Percentiles rank a stretch among this genome's conserved stretches.
These are phyloP conservation scores for Thumatha senex DNA, from an alignment of 2,888 invertebrate species.

Conservation along the genomic window DNA sequence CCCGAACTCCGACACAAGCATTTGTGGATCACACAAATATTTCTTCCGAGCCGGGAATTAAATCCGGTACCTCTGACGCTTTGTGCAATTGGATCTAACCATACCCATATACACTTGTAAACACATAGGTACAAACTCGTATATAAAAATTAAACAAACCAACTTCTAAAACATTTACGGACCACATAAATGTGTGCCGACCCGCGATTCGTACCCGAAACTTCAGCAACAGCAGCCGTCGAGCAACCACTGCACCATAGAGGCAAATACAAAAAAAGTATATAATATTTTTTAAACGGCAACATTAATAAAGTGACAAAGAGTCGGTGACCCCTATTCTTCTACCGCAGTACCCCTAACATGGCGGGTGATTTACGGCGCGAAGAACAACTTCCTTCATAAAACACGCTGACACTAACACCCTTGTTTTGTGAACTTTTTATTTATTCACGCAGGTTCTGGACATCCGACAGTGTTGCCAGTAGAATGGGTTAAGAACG, in stretches of 20 bases:
- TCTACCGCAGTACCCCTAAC: constrained; percentile 36
- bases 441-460: constrained; percentile 28
- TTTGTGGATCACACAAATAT: no score
- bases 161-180: no score
- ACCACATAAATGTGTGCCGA: not conserved
- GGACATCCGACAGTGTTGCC: not conserved
- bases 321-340: constrained; percentile 1
- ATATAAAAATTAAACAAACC: no score
- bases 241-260: not conserved
- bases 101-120: no score
- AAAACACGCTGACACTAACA: constrained; percentile 51
- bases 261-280: not conserved
- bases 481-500: not conserved
- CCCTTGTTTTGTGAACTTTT: constrained; percentile 36
- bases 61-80: no score
- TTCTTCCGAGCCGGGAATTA: no score
- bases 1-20: no score
- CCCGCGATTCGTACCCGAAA: no score
- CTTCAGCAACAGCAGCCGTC: no score
- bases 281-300: not conserved
- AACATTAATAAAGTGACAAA: constrained; percentile 1
- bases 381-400: constrained; percentile 75
- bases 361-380: constrained; percentile 67
- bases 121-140: no score
- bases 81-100: no score